Conservation (phyloP, 2,797 vertebrate genomes). For the Erethizon dorsatum region DNA sequence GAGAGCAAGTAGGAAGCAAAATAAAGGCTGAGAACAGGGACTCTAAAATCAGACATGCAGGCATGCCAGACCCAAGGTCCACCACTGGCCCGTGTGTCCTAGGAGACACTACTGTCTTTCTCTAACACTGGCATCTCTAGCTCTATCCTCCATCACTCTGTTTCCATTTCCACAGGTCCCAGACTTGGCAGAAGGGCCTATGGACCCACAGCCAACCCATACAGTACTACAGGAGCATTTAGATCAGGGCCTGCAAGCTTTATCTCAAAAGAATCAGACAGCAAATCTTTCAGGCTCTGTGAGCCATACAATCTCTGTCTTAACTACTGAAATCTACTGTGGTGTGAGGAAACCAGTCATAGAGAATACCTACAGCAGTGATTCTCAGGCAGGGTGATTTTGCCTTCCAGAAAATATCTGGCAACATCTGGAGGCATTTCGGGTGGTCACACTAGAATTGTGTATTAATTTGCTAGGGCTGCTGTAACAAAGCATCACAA, state of each 20-base stretch:
- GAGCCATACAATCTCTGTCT: background rate
- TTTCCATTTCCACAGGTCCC: background rate
- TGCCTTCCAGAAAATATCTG: background rate
- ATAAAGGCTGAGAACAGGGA: background rate
- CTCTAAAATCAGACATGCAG: no score
- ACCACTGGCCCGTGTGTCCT: rapidly evolving
- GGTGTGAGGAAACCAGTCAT: rapidly evolving
- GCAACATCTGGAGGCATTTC: background rate
- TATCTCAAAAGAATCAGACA: background rate
- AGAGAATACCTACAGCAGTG: rapidly evolving
- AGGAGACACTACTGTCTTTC: rapidly evolving
- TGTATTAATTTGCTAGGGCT: background rate
- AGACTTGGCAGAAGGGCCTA: background rate
- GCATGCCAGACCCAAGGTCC: background rate
- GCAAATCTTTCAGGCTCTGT: background rate
- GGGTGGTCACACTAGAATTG: no score
- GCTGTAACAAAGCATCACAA: background rate
- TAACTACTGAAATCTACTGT: rapidly evolving
- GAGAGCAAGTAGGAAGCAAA: background rate
- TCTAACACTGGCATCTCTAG: rapidly evolving
- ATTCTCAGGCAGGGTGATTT: no score
- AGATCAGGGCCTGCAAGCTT: background rate
- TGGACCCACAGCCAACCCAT: background rate
- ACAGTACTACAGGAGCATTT: rapidly evolving
- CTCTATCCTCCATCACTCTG: rapidly evolving